Evolutionary conservation across 2,888 invertebrate genomes (phyloP), one percentile per base, ranked within the genome.

Genomic region (Thereva unica): DNA sequence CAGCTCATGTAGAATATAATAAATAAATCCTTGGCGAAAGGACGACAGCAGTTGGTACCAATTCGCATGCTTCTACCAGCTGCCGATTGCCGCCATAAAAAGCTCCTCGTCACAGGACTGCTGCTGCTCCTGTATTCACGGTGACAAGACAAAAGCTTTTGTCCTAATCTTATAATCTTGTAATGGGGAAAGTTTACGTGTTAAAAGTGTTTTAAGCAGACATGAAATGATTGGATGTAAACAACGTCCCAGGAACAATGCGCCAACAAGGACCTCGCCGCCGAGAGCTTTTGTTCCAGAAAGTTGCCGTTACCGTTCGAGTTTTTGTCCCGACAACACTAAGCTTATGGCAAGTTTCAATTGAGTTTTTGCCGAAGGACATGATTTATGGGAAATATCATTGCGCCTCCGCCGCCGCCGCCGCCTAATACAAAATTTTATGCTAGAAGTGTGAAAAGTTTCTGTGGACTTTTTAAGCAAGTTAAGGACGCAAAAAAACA

Each of bases 121-220:
- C 23, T 47, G 47, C n/a, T 45, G 38, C 10, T 12, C 38, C 38
- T 12, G 57, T 12, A 8, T 35, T 44, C 9, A 45, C 10, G 54
- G 40, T 23, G 23, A 40, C 55, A 10, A 23, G 41, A 23, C 10
- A 45, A 9, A 37, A 47, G 47, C 61, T 61, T 61, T 61, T 61
- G 50, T 61, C 50, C 37, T 61, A 61, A 61, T 61, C 61, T 50
- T 50, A 61, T 61, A 50, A 61, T 61, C 61, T 61, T 50, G 50
- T 61, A 50, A 61, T 61, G 50, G 61, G 50, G 41, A 50, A 61
- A 61, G 61, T 61, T 61, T 61, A 61, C 61, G 50, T 61, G 61
- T 61, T 61, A 12, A 61, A 49, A 61, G 61, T 61, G 40, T 38
- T 61, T 50, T 49, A 50, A 61, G 41, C 41, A 50, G 50, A 50